Base-by-base conservation (phyloP, 2,113 vertebrate genomes). In the Cephalopterus ornatus region DNA sequence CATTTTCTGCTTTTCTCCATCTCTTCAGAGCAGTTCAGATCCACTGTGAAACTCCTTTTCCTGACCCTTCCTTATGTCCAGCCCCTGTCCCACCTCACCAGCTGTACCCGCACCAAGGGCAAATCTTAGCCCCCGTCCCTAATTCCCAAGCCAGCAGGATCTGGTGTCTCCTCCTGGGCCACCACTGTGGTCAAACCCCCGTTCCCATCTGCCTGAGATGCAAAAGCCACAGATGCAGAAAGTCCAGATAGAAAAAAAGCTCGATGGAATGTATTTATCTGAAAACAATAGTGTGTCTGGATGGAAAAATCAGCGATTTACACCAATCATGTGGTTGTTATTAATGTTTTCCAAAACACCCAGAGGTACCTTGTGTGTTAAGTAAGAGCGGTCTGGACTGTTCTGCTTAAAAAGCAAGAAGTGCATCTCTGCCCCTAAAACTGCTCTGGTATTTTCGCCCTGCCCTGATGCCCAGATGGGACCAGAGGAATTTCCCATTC, bases 341-440 rank as follows among this genome's bases (percentile, higher is more conserved):
- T 96, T 96, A 96, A 32, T 88, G 93, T 77, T 92, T 95, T 95
- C 95, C 95, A 95, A 94, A 96, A 97, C 88, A 96, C 79, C 88
- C 96, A 92, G 93, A 88, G 92, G 90, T 90, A 92, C 72, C 85
- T 94, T 20, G 12, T 24, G 88, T n/a, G 68, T 77, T 79, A 92
- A 91, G 42, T 19, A 8, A 42, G 78, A 83, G 87, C 0, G 0
- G 91, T 52, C 73, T 7, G 73, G 9, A 2, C 30, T 65, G 1
- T 55, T 83, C 28, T 20, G 63, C 78, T 83, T 44, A 5, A 80
- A 90, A 92, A 62, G 23, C 71, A 62, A 20, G 73, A 63, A 32
- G 44, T 46, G 59, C 71, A 53, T 62, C 81, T 37, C 84, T 82
- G 84, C 72, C 62, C 73, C 95, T 83, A 33, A 8, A 50, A 0